A percentile compares a stretch with the other conserved stretches of the same genome.
Conservation (phyloP, 2,888 invertebrate genomes). For the Auanema sp. region DNA sequence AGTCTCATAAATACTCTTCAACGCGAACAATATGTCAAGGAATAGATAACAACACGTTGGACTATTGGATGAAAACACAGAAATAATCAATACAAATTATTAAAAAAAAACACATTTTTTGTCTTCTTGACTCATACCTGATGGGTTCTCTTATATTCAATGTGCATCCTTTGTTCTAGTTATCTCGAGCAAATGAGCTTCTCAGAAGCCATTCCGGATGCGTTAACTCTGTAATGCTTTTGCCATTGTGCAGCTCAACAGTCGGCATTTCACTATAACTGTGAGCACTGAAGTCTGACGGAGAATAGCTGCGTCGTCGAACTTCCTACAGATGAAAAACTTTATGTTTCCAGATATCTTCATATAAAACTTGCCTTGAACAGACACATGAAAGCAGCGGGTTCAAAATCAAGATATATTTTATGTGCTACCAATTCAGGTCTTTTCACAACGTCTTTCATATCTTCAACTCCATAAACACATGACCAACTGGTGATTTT, state of each 20-base stretch:
- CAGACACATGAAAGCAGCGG: conserved; percentile 43
- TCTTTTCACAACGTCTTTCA: conserved; percentile 32
- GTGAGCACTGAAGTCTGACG: conserved; percentile 25
- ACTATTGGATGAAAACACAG: too few species aligned
- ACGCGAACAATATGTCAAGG: too few species aligned
- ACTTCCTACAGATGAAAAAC: conserved; percentile 25
- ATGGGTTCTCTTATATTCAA: too few species aligned
- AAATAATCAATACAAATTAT: too few species aligned
- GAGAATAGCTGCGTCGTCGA: conserved; percentile 18
- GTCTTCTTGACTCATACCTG: too few species aligned
- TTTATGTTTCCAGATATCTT: conserved; percentile 4
- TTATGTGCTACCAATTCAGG: conserved; percentile 45
- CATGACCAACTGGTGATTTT: conserved; percentile 37
- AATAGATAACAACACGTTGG: too few species aligned
- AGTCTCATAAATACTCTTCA: too few species aligned
- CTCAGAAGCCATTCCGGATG: conserved; percentile 38
- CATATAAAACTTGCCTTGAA: conserved; percentile 32
- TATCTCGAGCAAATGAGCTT: conserved; percentile 24
- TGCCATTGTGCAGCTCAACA: conserved; percentile 34
- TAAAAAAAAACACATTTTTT: too few species aligned
- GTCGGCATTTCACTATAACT: conserved; percentile 44
- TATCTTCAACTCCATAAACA: conserved; percentile 40
- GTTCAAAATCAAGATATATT: conserved; percentile 38
- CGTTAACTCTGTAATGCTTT: conserved; percentile 29
- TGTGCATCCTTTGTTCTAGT: too few species aligned